Evolutionary conservation across 2,797 vertebrate genomes (phyloP).

Genomic region (Oreonectes daqikongensis): DNA sequence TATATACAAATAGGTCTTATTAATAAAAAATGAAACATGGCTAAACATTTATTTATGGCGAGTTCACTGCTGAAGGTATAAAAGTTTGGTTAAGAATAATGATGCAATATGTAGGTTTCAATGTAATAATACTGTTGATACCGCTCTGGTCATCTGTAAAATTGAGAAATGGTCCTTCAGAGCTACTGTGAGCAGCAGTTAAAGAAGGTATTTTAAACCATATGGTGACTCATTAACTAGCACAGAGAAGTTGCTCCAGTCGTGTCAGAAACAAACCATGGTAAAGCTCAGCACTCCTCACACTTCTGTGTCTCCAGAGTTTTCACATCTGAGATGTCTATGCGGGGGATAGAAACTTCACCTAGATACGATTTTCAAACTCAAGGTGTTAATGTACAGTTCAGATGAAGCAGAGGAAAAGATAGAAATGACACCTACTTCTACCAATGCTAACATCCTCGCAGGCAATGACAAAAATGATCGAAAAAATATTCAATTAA

Average conservation of each 20-base stretch:
- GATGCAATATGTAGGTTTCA: no score
- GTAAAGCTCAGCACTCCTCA: not conserved
- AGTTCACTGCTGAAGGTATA: not conserved
- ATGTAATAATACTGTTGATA: no score
- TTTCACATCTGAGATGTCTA: not conserved
- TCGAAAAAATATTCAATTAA: no score
- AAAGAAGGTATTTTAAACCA: not conserved
- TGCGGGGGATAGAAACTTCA: not conserved
- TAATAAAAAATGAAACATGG: not conserved
- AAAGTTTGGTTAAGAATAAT: not conserved
- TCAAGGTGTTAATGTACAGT: not conserved
- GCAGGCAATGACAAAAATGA: no score
- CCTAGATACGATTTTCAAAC: not conserved
- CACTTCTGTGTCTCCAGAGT: not conserved
- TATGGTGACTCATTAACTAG: not conserved
- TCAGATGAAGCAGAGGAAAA: not conserved
- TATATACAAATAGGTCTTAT: not conserved
- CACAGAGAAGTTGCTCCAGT: not conserved
- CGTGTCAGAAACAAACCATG: not conserved
- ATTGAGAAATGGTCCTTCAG: not conserved
- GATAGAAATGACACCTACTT: not conserved
- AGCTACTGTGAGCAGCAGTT: not conserved
- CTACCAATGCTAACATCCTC: not conserved
- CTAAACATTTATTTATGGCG: not conserved
- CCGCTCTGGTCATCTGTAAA: not conserved